These are phyloP conservation scores for Dermatemys mawii DNA, from an alignment of 2,113 vertebrate genomes.

Conservation along the genomic window DNA sequence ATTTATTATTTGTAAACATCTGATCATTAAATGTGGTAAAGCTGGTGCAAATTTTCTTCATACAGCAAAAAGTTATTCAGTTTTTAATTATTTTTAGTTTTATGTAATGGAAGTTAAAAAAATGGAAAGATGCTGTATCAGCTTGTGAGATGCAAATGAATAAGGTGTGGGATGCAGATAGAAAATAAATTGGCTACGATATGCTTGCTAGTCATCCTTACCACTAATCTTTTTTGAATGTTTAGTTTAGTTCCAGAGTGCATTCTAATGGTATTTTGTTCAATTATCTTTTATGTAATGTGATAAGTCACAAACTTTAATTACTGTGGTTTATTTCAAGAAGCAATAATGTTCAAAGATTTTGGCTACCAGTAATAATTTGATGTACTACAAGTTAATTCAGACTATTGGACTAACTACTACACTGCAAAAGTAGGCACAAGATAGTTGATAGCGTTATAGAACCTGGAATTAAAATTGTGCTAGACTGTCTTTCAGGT, in stretches of 20 bases:
- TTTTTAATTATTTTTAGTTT: background rate
- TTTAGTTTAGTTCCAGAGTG: background rate
- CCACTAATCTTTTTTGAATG: too few species aligned
- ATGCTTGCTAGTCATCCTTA: background rate
- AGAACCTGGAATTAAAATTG: too few species aligned
- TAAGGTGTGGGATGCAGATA: background rate
- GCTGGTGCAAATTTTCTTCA: background rate
- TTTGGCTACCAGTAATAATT: too few species aligned
- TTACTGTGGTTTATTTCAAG: too few species aligned
- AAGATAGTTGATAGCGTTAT: too few species aligned
- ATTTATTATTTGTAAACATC: background rate
- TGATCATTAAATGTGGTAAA: background rate
- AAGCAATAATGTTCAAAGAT: too few species aligned
- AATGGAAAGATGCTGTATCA: background rate
- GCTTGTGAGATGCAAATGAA: background rate
- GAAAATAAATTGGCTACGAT: background rate
- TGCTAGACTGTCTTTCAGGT: too few species aligned
- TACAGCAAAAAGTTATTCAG: background rate
- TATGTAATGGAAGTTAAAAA: too few species aligned
- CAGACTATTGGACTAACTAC: too few species aligned
- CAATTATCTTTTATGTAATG: background rate
- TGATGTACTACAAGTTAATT: too few species aligned
- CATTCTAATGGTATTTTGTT: background rate
- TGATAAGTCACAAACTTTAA: background rate
- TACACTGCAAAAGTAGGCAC: too few species aligned